phyloP scores from a whole-genome alignment of 2,797 vertebrate genomes.

The Anabacerthia variegaticeps region DNA sequence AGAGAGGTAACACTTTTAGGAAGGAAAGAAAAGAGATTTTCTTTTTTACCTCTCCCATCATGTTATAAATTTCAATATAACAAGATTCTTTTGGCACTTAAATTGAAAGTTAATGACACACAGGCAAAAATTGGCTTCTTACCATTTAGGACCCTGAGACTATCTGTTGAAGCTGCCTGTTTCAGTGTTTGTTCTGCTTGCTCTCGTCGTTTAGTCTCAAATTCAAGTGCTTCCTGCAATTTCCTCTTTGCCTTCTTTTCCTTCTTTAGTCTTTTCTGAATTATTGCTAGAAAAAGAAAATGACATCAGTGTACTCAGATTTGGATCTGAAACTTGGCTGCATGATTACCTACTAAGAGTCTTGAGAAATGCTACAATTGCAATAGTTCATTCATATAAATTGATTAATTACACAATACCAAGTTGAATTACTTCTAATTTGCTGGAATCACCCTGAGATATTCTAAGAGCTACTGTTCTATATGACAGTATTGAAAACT shows the following conservation, averaged over 20 bases:
- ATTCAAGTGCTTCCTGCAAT: constrained; percentile 98
- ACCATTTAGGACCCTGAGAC: constrained; percentile 96
- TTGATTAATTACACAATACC: background rate
- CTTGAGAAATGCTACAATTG: background rate
- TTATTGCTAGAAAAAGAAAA: constrained; percentile 84
- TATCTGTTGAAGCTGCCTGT: constrained; percentile 94
- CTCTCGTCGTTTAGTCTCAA: constrained; percentile 96
- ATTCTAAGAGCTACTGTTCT: background rate
- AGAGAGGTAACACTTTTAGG: background rate
- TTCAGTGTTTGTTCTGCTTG: constrained; percentile 95
- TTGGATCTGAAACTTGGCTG: background rate
- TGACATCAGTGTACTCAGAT: background rate
- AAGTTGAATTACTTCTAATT: background rate
- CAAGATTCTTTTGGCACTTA: background rate
- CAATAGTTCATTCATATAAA: background rate
- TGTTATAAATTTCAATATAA: background rate
- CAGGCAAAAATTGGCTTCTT: constrained; percentile 64
- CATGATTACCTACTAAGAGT: background rate
- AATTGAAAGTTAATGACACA: constrained; percentile 18
- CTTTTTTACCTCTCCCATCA: background rate
- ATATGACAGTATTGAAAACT: background rate
- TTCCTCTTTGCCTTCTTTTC: constrained; percentile 99
- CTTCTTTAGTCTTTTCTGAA: constrained; percentile 99
- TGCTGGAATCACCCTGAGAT: background rate
- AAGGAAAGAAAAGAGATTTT: background rate